A percentile compares a stretch with the other conserved stretches of the same genome.
These are phyloP conservation scores for Ellobius talpinus DNA, from an alignment of 2,113 vertebrate genomes.

Conservation along the genomic window DNA sequence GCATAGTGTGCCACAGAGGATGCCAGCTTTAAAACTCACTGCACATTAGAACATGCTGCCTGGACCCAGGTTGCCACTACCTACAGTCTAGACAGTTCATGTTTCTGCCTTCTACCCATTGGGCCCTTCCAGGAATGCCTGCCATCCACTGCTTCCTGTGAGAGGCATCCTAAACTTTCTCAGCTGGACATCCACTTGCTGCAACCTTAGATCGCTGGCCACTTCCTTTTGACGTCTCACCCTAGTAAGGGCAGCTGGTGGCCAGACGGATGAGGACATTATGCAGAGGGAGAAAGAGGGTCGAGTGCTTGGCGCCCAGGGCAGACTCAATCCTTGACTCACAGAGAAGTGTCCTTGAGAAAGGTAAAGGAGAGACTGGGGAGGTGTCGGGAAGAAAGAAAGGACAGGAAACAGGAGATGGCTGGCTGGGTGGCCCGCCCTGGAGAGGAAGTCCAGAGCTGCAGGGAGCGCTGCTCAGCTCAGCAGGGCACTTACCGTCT, in stretches of 20 bases:
- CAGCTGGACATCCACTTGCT: neutral
- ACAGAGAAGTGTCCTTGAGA: neutral
- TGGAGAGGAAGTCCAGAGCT: neutral
- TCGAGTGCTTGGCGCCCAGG: rapidly evolving
- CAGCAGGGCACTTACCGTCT: conserved; percentile 93
- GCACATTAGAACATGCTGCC: neutral
- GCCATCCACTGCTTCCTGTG: neutral
- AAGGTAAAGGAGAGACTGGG: neutral
- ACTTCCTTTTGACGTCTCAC: neutral
- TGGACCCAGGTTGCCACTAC: neutral
- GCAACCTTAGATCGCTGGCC: neutral
- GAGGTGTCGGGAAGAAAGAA: neutral
- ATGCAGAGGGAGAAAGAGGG: neutral
- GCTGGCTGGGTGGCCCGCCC: too few relatives aligned
- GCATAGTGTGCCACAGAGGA: neutral
- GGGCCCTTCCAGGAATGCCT: neutral
- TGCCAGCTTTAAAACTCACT: neutral
- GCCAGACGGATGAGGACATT: neutral
- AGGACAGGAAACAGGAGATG: neutral
- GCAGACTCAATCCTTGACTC: neutral
- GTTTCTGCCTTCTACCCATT: neutral
- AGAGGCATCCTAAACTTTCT: neutral
- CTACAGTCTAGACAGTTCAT: neutral
- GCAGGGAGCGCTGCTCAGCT: rapidly evolving
- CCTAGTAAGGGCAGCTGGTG: neutral